Conservation (phyloP, 2,888 invertebrate genomes). For the Chrysomela aeneicollis region DNA sequence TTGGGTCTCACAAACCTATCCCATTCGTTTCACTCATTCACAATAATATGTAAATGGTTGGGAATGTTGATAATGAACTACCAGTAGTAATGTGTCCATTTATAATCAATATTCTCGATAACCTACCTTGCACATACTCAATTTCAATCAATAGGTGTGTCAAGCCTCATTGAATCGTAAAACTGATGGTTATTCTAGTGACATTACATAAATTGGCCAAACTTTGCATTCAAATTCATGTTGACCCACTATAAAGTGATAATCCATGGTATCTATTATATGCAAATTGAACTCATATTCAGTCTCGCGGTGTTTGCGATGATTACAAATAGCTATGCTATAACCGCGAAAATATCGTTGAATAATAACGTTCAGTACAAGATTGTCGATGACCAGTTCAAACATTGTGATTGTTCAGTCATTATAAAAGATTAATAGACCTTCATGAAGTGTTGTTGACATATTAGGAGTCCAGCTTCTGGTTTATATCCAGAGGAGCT, state of each 20-base stretch:
- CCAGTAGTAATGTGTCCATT: not conserved
- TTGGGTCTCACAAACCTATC: not conserved
- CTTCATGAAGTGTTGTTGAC: no score
- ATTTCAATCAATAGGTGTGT: not conserved
- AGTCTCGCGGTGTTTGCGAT: not conserved
- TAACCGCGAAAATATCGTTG: no score
- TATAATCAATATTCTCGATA: constrained; percentile 1
- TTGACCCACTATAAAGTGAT: not conserved
- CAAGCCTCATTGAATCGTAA: not conserved
- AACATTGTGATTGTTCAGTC: no score
- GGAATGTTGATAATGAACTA: not conserved
- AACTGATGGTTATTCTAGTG: not conserved
- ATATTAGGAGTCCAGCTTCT: no score
- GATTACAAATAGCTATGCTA: not conserved
- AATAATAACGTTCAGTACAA: no score
- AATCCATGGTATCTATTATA: not conserved
- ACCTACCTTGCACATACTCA: not conserved
- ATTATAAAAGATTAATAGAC: no score
- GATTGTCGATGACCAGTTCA: no score
- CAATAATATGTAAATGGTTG: not conserved
- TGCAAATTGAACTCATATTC: not conserved
- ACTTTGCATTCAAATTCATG: not conserved
- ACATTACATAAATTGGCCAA: not conserved
- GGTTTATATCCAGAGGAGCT: no score
- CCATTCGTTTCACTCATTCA: not conserved